A percentile compares a stretch with the other conserved stretches of the same genome.
Evolutionary conservation across 2,113 vertebrate genomes (phyloP).

Genomic region (Chauna torquata): DNA sequence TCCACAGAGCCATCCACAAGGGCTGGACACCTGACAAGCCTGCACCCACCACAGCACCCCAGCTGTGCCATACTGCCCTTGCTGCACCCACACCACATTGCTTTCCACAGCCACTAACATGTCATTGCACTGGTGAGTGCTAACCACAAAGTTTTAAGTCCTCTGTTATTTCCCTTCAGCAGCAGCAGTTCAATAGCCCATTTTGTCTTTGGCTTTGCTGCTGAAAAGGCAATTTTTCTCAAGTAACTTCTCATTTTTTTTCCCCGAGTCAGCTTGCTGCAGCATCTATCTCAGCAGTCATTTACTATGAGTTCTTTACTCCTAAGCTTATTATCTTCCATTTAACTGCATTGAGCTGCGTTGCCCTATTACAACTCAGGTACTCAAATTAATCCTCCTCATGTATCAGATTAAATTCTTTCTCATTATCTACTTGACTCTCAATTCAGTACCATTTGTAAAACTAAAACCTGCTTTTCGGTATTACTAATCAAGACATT

Average conservation of each 20-base stretch:
- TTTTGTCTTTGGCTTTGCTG: background rate
- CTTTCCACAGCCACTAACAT: background rate
- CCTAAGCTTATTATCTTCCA: slow-evolving; percentile 25
- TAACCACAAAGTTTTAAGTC: background rate
- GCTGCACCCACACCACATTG: background rate
- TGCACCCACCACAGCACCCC: too few species aligned
- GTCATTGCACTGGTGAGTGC: background rate
- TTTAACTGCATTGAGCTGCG: slow-evolving; percentile 36
- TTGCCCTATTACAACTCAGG: slow-evolving; percentile 25
- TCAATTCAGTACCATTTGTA: slow-evolving; percentile 35
- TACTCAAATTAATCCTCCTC: slow-evolving; percentile 59
- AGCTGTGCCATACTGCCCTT: background rate
- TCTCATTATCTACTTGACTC: slow-evolving; percentile 56
- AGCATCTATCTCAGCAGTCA: background rate
- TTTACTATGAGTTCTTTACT: slow-evolving; percentile 13
- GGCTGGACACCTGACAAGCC: background rate
- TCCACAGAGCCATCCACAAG: background rate
- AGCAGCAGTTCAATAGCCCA: background rate
- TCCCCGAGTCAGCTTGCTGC: background rate
- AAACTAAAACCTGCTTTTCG: slow-evolving; percentile 15
- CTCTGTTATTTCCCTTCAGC: background rate
- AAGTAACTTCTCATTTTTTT: background rate
- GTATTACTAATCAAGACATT: slow-evolving; percentile 36
- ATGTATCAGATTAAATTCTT: slow-evolving; percentile 50
- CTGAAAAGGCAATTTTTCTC: background rate